Conservation (phyloP, 2,888 invertebrate genomes). For the Eudemis profundana region DNA sequence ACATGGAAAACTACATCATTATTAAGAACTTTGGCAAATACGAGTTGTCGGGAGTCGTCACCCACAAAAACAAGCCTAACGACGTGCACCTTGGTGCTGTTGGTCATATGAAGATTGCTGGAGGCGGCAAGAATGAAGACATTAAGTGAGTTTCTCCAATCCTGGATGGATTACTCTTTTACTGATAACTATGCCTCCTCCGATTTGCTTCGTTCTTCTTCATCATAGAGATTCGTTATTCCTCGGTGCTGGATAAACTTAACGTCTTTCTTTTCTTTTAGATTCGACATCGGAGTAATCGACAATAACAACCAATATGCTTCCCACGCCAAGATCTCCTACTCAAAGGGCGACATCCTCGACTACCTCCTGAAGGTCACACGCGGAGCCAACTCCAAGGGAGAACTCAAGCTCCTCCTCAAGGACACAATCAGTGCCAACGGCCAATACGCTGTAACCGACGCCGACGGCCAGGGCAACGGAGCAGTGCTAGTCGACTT, state of each 20-base stretch:
- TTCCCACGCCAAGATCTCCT: conserved; percentile 80
- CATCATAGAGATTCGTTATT: no score
- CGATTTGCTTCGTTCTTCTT: no score
- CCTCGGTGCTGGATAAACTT: background rate
- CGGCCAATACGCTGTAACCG: conserved; percentile 86
- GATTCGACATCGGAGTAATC: conserved; percentile 78
- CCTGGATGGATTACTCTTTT: background rate
- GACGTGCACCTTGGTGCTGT: conserved; percentile 85
- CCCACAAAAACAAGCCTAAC: conserved; percentile 82
- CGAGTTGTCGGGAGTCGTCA: conserved; percentile 85
- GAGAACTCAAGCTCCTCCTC: conserved; percentile 84
- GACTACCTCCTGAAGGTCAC: conserved; percentile 83
- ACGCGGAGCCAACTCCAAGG: conserved; percentile 71
- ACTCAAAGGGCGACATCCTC: conserved; percentile 77
- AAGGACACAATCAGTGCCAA: conserved; percentile 86
- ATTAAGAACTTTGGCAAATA: conserved; percentile 87
- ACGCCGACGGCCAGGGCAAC: conserved; percentile 87
- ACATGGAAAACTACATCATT: conserved; percentile 85
- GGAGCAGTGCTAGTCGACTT: conserved; percentile 85
- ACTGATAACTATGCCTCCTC: no score
- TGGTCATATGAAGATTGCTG: conserved; percentile 80
- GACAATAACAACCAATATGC: conserved; percentile 76
- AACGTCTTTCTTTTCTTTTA: conserved; percentile 48
- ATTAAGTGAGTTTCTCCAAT: conserved; percentile 78
- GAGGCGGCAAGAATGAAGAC: conserved; percentile 82